These are phyloP conservation scores for Leguminivora glycinivorella DNA, from an alignment of 1,140 invertebrate genomes.

Conservation along the genomic window DNA sequence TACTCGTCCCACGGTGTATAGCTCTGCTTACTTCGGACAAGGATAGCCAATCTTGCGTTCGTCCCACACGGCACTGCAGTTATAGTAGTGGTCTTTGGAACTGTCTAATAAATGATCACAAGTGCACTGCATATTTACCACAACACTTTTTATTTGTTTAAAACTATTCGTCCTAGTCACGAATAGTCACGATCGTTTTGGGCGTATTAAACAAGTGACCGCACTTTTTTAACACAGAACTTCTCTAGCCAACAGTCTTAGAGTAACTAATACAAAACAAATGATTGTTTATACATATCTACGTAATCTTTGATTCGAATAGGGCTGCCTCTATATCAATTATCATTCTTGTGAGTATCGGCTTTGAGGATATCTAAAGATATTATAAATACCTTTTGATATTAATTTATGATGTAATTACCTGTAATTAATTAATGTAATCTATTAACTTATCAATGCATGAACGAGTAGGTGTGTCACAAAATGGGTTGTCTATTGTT, in stretches of 20 bases:
- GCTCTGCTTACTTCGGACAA: constrained; percentile 45
- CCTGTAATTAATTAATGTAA: too few relatives aligned
- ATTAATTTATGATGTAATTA: too few relatives aligned
- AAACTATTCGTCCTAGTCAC: background rate
- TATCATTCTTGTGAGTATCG: background rate
- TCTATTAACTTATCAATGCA: too few relatives aligned
- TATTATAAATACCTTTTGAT: too few relatives aligned
- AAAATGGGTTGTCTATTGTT: too few relatives aligned
- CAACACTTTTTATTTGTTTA: background rate
- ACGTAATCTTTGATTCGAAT: constrained; percentile 35
- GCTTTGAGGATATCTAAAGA: background rate
- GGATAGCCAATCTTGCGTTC: constrained; percentile 33
- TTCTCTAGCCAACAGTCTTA: background rate
- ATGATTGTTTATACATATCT: constrained; percentile 28
- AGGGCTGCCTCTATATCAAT: background rate
- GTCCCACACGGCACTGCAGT: constrained; percentile 47
- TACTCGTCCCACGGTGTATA: background rate
- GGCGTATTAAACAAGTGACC: background rate
- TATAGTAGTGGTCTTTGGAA: constrained; percentile 46
- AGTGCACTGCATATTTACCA: constrained; percentile 24
- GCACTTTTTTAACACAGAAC: background rate
- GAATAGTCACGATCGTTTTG: background rate
- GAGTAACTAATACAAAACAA: background rate
- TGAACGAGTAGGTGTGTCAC: too few relatives aligned
- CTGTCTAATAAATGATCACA: constrained; percentile 11